Percentiles rank a stretch among this genome's conserved stretches.
Evolutionary conservation across 1,140 invertebrate species (phyloP).

Genomic region (Steinernema khuongi): DNA sequence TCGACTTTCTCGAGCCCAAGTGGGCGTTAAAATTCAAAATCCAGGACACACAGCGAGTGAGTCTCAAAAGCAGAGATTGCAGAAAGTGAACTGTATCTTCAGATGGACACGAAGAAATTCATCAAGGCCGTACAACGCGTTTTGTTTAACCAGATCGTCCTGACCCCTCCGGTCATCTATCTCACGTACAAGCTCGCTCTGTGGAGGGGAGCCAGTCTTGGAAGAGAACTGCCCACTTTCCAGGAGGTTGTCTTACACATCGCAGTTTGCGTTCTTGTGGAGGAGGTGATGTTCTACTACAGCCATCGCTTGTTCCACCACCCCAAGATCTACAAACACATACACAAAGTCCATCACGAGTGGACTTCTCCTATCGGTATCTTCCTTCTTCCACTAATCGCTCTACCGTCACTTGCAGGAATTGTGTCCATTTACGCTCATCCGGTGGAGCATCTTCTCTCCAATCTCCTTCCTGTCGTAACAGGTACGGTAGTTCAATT

Average conservation of each 20-base stretch:
- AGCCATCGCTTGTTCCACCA: constrained; percentile 68
- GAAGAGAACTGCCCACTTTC: constrained; percentile 73
- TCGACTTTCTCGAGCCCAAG: constrained; percentile 28
- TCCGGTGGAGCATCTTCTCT: constrained; percentile 77
- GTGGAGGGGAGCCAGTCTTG: constrained; percentile 66
- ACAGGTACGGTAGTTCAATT: background rate
- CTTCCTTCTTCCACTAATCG: constrained; percentile 55
- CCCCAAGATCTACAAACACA: constrained; percentile 69
- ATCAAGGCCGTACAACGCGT: constrained; percentile 68
- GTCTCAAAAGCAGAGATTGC: background rate
- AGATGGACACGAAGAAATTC: constrained; percentile 57
- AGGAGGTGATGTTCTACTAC: constrained; percentile 81
- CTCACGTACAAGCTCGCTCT: constrained; percentile 67
- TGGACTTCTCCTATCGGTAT: constrained; percentile 76
- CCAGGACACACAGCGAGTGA: constrained; percentile 24
- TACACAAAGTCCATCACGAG: constrained; percentile 80
- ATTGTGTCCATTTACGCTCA: constrained; percentile 78
- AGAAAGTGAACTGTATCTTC: constrained; percentile 6
- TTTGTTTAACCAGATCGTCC: constrained; percentile 72
- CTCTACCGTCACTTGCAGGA: constrained; percentile 58
- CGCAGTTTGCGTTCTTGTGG: constrained; percentile 71
- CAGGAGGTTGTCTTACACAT: constrained; percentile 76
- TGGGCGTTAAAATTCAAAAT: constrained; percentile 31
- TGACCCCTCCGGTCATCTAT: constrained; percentile 68
- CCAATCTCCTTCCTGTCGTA: constrained; percentile 74